Evolutionary conservation across 92 coral and sea anemone species (phyloP).

Genomic region (Epizoanthus fatuus): DNA sequence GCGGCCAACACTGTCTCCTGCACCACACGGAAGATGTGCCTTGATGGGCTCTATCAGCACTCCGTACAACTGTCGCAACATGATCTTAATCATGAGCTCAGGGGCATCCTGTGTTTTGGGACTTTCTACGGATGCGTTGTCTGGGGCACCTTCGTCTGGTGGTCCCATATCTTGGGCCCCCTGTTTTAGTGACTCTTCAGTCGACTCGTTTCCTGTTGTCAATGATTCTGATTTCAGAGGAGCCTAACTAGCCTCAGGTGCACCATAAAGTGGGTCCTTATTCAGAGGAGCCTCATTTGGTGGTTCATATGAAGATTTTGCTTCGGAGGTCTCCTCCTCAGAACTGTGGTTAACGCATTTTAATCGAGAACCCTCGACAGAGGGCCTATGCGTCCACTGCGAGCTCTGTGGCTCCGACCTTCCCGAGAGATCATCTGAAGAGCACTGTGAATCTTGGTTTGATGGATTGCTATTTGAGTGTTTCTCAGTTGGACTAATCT

Average conservation of each 20-base stretch:
- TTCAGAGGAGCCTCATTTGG: too few relatives aligned
- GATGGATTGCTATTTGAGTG: background rate
- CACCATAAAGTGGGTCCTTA: background rate
- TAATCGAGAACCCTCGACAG: background rate
- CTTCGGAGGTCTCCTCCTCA: background rate
- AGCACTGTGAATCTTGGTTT: background rate
- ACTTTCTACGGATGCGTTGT: background rate
- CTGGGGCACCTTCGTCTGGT: background rate
- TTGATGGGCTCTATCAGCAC: slow-evolving; percentile 66
- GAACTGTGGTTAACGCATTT: background rate
- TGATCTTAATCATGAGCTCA: slow-evolving; percentile 9
- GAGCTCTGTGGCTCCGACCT: background rate
- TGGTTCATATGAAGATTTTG: background rate
- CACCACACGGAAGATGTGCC: slow-evolving; percentile 29
- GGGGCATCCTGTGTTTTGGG: background rate
- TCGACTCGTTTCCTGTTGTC: background rate
- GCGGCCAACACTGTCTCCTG: slow-evolving; percentile 14
- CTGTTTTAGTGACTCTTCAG: background rate
- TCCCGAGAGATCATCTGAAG: background rate
- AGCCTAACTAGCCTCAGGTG: background rate
- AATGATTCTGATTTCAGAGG: background rate
- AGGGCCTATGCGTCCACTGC: background rate
- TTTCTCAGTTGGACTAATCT: background rate
- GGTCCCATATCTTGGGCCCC: background rate
- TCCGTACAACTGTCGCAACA: slow-evolving; percentile 53